A percentile compares a stretch with the other conserved stretches of the same genome.
Evolutionary conservation across 2,113 vertebrate genomes (phyloP).

Genomic region (Erpornis zantholeuca): DNA sequence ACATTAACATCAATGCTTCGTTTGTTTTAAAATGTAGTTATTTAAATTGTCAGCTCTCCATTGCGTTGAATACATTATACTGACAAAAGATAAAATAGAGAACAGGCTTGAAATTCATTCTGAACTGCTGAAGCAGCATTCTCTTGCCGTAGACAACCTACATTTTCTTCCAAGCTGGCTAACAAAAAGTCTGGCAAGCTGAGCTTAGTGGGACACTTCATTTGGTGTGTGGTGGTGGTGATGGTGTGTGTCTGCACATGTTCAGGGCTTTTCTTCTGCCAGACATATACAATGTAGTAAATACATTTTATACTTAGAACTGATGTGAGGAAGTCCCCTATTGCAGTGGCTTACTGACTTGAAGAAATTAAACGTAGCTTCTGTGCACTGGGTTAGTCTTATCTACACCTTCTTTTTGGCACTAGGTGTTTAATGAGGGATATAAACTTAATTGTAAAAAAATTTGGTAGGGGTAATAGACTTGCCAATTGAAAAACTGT

Average conservation of each 20-base stretch:
- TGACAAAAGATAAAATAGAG: conserved; percentile 80
- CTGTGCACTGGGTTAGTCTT: neutral
- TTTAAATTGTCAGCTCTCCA: conserved; percentile 81
- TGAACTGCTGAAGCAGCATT: conserved; percentile 79
- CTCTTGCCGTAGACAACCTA: conserved; percentile 64
- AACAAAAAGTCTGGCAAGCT: conserved; percentile 73
- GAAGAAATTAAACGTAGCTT: neutral
- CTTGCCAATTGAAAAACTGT: neutral
- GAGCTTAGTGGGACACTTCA: conserved; percentile 49
- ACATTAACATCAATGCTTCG: conserved; percentile 88
- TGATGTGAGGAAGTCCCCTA: neutral
- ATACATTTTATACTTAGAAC: conserved; percentile 3
- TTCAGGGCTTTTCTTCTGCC: neutral
- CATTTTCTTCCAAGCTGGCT: conserved; percentile 73
- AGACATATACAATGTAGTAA: neutral
- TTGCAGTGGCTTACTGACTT: neutral
- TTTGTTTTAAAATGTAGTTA: conserved; percentile 83
- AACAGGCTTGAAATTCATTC: conserved; percentile 78
- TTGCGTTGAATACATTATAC: conserved; percentile 74
- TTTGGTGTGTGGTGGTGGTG: conserved; percentile 33
- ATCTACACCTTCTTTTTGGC: neutral
- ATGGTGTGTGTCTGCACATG: neutral
- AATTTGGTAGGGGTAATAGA: neutral
- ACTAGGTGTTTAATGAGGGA: neutral
- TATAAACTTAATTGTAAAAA: neutral